A percentile compares a stretch with the other conserved stretches of the same genome.
Conservation (phyloP, 2,113 vertebrate genomes). For the Candoia aspera region DNA sequence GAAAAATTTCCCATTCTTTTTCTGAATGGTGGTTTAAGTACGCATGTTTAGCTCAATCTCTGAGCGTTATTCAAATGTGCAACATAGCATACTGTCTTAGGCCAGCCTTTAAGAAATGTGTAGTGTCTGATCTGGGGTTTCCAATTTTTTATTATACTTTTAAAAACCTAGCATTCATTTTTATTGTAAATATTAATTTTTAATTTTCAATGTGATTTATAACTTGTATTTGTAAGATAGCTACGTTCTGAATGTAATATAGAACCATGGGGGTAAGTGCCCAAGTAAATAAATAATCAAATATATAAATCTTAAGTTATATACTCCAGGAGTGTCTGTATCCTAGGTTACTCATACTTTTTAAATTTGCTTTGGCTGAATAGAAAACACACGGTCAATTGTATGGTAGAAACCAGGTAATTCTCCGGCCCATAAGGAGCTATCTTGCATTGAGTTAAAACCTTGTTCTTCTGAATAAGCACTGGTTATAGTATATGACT, state of each 20-base stretch:
- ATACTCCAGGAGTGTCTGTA: background rate
- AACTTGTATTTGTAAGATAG: background rate
- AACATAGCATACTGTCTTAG: background rate
- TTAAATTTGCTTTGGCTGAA: background rate
- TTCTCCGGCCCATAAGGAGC: background rate
- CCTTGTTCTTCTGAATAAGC: background rate
- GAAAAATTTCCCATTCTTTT: background rate
- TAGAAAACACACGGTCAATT: background rate
- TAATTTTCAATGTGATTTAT: background rate
- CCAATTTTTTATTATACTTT: background rate
- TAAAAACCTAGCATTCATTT: background rate
- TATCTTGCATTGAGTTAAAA: background rate
- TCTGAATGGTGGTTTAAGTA: background rate
- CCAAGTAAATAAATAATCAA: background rate
- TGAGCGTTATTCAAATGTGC: background rate
- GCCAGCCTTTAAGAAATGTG: background rate
- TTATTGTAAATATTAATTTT: background rate
- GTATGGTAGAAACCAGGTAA: background rate
- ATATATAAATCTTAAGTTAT: too few relatives aligned
- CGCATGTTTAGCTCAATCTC: background rate
- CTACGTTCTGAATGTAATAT: background rate
- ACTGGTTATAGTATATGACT: too few relatives aligned
- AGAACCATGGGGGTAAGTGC: background rate
- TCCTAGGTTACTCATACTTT: background rate
- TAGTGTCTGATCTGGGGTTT: background rate